Conservation (phyloP, 2,113 vertebrate species). For the Alexandromys fortis region DNA sequence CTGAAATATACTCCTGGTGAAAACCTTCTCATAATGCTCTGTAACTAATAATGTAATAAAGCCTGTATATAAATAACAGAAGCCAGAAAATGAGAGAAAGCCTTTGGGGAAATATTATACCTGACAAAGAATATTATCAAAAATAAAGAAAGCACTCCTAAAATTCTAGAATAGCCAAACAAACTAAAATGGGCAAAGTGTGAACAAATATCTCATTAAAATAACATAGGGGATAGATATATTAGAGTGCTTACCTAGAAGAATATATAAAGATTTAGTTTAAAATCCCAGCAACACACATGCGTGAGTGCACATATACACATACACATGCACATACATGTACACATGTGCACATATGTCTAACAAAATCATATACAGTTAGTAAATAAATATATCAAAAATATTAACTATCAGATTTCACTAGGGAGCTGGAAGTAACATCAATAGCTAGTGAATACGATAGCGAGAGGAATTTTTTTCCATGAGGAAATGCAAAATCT, state of each 20-base stretch:
- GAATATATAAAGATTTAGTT: background rate
- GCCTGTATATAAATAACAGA: background rate
- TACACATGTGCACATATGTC: background rate
- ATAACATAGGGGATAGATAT: background rate
- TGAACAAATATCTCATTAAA: background rate
- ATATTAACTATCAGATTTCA: background rate
- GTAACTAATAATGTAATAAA: background rate
- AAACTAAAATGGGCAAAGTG: background rate
- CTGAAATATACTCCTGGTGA: background rate
- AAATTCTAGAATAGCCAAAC: background rate
- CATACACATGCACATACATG: background rate
- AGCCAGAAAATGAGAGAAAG: slow-evolving; percentile 11
- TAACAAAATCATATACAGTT: background rate
- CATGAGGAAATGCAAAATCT: background rate
- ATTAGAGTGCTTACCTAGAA: background rate
- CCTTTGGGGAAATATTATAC: background rate
- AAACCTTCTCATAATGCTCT: background rate
- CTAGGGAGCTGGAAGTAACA: background rate
- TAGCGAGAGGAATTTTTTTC: background rate
- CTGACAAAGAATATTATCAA: background rate
- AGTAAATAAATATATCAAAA: background rate
- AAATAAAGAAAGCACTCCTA: slow-evolving; percentile 2
- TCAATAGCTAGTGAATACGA: background rate
- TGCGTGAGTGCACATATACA: no score
- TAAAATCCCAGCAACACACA: background rate